Evolutionary conservation across 1,140 invertebrate species (phyloP).

Genomic region (Eurosta solidaginis): DNA sequence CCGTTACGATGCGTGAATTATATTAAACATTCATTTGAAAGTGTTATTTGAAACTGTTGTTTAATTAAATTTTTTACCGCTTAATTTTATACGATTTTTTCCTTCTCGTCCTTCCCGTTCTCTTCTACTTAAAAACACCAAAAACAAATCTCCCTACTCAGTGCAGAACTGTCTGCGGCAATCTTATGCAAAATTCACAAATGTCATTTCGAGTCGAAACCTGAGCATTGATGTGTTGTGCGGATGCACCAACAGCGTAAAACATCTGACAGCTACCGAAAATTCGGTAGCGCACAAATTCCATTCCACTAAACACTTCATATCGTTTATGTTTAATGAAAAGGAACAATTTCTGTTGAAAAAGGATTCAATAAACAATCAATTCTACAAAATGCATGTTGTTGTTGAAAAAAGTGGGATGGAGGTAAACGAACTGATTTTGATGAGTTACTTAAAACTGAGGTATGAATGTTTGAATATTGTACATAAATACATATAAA

Average conservation of each 20-base stretch:
- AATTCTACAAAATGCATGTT: too few species aligned
- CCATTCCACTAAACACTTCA: constrained; percentile 34
- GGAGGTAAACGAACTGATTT: not conserved
- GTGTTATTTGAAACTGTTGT: too few species aligned
- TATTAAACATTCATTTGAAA: too few species aligned
- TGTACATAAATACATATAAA: too few species aligned
- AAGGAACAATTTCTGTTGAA: constrained; percentile 14
- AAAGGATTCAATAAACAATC: constrained; percentile 1
- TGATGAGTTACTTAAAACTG: too few species aligned
- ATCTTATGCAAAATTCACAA: constrained; percentile 25
- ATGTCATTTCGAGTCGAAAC: constrained; percentile 25
- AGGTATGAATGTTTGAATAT: too few species aligned
- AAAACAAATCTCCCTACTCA: not conserved
- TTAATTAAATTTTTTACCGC: too few species aligned
- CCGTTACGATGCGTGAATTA: too few species aligned
- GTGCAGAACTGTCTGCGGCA: not conserved
- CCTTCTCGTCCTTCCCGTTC: too few species aligned
- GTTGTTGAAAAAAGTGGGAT: not conserved
- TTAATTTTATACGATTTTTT: too few species aligned
- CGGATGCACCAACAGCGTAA: constrained; percentile 9
- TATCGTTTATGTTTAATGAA: constrained; percentile 18
- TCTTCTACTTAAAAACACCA: too few species aligned
- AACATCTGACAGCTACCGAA: constrained; percentile 22
- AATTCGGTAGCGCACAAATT: constrained; percentile 34
- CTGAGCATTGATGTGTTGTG: constrained; percentile 20